phyloP scores from a whole-genome alignment of 2,113 vertebrate species.

The Dendropsophus ebraccatus region DNA sequence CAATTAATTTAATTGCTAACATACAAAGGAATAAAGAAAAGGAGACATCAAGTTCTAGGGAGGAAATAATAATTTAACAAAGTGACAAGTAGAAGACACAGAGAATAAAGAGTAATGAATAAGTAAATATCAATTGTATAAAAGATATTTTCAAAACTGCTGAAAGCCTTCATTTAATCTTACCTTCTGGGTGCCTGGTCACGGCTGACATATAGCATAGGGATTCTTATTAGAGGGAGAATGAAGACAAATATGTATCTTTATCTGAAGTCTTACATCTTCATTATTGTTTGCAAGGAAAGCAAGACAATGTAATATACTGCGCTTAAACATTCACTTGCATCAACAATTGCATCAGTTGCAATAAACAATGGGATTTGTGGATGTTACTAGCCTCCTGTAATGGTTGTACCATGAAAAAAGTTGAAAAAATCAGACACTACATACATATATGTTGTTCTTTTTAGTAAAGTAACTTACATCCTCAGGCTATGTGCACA shows the following conservation, averaged over 20 bases:
- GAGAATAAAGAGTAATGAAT: constrained; percentile 41
- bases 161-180: constrained; percentile 21
- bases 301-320: not conserved
- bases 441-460: too few relatives aligned
- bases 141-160: constrained; percentile 24
- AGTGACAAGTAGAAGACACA: constrained; percentile 4
- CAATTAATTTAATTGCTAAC: constrained; percentile 77
- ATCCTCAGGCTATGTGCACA: too few relatives aligned
- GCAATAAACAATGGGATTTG: not conserved
- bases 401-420: not conserved
- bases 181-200: not conserved
- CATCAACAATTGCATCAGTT: not conserved
- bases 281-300: constrained; percentile 7
- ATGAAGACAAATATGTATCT: constrained; percentile 21
- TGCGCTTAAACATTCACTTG: not conserved
- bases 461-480: too few relatives aligned
- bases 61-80: constrained; percentile 64
- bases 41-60: constrained; percentile 69
- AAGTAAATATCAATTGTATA: constrained; percentile 41
- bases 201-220: not conserved
- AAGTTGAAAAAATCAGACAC: not conserved
- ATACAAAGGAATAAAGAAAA: constrained; percentile 67
- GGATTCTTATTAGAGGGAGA: not conserved
- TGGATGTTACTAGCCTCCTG: not conserved
- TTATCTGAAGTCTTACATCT: constrained; percentile 35